These are phyloP conservation scores for Rhinopithecus roxellana DNA, from an alignment of 2,113 vertebrate species.

Conservation along the genomic window DNA sequence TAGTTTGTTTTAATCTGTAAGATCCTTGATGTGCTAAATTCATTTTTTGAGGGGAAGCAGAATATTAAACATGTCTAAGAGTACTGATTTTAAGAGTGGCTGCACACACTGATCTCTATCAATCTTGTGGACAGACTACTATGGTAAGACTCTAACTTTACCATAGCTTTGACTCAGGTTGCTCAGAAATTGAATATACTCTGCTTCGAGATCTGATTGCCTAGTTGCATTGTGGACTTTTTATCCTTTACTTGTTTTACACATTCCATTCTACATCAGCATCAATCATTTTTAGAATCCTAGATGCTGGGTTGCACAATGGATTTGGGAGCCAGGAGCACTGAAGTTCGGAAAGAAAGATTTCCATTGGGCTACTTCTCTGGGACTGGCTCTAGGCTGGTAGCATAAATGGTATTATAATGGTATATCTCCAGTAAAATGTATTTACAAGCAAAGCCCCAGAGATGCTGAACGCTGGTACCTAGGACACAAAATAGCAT, in stretches of 20 bases:
- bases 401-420: not conserved
- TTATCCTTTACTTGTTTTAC: not conserved
- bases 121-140: not conserved
- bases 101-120: not conserved
- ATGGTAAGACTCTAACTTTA: not conserved
- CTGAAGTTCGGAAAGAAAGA: not conserved
- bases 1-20: not conserved
- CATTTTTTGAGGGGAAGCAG: not conserved
- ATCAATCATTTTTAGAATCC: not conserved
- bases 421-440: not conserved
- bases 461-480: not conserved
- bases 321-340: not conserved
- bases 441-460: not conserved
- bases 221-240: not conserved
- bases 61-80: not conserved
- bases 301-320: not conserved
- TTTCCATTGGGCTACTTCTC: not conserved
- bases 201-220: not conserved
- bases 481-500: not conserved
- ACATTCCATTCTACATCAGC: not conserved
- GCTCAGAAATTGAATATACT: not conserved
- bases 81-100: not conserved
- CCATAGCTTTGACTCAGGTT: not conserved
- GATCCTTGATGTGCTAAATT: not conserved
- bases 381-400: not conserved